Evolutionary conservation across 1,140 invertebrate species (phyloP), one percentile per base, ranked within the genome.

Genomic region (Semibalanus balanoides): DNA sequence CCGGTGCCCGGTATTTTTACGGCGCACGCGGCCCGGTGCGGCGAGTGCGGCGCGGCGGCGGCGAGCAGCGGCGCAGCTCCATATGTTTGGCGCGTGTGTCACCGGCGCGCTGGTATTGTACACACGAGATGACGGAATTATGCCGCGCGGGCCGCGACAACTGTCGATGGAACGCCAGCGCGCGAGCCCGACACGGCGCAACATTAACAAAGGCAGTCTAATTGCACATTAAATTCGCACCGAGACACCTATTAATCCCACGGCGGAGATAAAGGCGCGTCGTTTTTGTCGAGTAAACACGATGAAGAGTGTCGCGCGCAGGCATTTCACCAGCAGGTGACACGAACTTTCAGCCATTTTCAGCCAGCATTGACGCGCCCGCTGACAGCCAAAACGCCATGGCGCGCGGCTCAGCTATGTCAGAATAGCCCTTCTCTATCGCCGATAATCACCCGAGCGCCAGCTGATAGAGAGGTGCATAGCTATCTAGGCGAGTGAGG

Each of bases 141-240:
- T 64, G 51, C 51, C 14, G 51, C 51, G 51, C 14, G 51, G 1
- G 51, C 51, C 51, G 17, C 35, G 35, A 40, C 17, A 25, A 14
- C 51, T 64, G 22, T 25, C 51, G 51, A 25, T 64, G 51, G 51
- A 11, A 25, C 22, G 51, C 51, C 22, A 3, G 51, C 9, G 14
- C 11, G 51, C 14, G 51, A 1, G 51, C 11, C 5, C 51, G 51
- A 25, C 51, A 64, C 1, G 14, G 51, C 14, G 51, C 51, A 3
- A 64, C 51, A 64, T 64, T 64, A 64, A 64, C 51, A 64, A 64
- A 64, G 51, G 51, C 51, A 64, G 51, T 64, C 51, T 64, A 64
- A 64, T 64, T 64, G 51, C 51, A 64, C 51, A 64, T 64, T 64
- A 64, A 64, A 64, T 64, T 64, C 51, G 22, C 51, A 64, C 51